A percentile compares a stretch with the other conserved stretches of the same genome.
Conservation (phyloP, 2,797 vertebrate species). For the Dipus sagitta region DNA sequence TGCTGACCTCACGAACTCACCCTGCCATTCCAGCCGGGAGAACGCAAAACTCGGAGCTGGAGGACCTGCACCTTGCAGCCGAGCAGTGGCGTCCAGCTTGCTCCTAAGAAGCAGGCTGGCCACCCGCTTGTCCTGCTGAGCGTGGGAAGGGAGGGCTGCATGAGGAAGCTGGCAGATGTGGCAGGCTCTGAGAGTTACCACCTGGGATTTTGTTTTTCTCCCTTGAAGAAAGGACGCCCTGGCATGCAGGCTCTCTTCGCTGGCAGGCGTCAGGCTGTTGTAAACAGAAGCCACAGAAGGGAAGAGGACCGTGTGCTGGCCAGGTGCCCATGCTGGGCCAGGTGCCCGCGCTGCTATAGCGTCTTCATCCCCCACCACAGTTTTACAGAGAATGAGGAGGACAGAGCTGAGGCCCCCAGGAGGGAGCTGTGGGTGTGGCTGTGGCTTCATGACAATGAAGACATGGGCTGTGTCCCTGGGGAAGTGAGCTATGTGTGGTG, state of each 20-base stretch:
- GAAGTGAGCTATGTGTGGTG: not conserved
- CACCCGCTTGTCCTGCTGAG: constrained; percentile 68
- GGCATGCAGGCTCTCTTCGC: not conserved
- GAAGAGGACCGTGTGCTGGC: fast-evolving
- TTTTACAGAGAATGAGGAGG: not conserved
- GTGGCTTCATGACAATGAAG: no score
- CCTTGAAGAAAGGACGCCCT: not conserved
- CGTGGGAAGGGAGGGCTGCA: not conserved
- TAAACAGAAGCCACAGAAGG: not conserved
- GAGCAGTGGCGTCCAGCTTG: fast-evolving
- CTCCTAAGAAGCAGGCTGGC: not conserved
- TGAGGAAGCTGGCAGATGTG: constrained; percentile 8
- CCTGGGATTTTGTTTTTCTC: constrained; percentile 50
- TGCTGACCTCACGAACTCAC: not conserved
- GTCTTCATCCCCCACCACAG: not conserved
- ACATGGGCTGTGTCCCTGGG: fast-evolving
- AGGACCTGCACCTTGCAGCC: not conserved
- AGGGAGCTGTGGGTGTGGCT: no score
- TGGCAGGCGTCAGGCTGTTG: not conserved
- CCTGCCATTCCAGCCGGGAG: not conserved
- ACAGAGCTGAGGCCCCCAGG: no score
- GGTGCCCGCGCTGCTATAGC: fast-evolving
- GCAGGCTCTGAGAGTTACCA: not conserved
- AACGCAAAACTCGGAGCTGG: not conserved
- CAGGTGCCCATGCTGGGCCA: not conserved